A percentile compares a stretch with the other conserved stretches of the same genome.
Evolutionary conservation across 2,113 vertebrate genomes (phyloP).

Genomic region (Prionailurus bengalensis): DNA sequence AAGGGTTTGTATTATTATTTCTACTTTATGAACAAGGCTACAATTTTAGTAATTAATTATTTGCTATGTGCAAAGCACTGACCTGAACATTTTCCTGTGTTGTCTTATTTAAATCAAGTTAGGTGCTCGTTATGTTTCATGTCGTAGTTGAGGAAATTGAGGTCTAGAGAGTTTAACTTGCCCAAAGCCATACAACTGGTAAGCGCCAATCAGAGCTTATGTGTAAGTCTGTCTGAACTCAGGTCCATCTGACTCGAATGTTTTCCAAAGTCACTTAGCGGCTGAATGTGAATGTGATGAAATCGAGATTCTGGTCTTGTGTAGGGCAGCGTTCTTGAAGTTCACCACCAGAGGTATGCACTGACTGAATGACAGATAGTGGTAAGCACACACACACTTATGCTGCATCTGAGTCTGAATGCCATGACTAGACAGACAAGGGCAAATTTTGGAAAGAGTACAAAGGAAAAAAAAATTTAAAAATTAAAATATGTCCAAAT

Average conservation of each 20-base stretch:
- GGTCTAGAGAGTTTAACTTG: not conserved
- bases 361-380: not conserved
- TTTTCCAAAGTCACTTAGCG: not conserved
- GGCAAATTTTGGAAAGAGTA: not conserved
- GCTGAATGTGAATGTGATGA: not conserved
- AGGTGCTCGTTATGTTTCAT: not conserved
- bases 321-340: not conserved
- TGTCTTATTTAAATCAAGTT: conserved; percentile 1
- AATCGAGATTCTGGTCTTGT: not conserved
- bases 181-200: not conserved
- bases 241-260: not conserved
- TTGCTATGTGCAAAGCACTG: not conserved
- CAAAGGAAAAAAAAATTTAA: not conserved
- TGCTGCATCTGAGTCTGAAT: not conserved
- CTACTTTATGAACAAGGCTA: conserved; percentile 6
- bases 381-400: no score
- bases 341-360: not conserved
- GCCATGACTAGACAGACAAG: not conserved
- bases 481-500: conserved; percentile 31
- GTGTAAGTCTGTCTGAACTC: not conserved
- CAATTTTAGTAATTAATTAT: not conserved
- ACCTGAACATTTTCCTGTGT: not conserved
- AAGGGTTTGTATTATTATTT: conserved; percentile 15
- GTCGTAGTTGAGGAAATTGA: not conserved
- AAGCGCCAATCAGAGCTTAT: not conserved